Base-by-base conservation (phyloP, 2,888 invertebrate species). In the Drosophila barbarae region DNA sequence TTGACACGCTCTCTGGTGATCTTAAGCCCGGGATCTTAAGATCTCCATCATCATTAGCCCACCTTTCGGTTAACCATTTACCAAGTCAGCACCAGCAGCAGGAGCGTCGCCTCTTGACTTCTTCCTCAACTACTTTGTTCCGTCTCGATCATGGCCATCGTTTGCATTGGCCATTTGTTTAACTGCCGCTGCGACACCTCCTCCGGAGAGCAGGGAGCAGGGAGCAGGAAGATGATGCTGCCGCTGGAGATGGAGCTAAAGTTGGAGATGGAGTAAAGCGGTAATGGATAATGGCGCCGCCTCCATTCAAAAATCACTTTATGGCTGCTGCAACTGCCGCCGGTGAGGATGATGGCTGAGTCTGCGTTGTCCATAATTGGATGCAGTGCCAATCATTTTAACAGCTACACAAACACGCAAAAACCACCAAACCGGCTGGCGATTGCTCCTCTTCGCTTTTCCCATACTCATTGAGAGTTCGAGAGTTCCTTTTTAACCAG, bases 311-410 rank as follows among this genome's bases (percentile, higher is more conserved):
- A 68, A 78, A 78, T 81, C 77, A 78, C 77, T 79, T 77, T 72
- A 81, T 78, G 71, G 78, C 65, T 53, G 60, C 59, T 41, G 74
- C 39, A 26, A 13, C 47, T 39, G 59, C 46, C 30, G 46, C 18
- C 30, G 46, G 5, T 28, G 46, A 6, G 8, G 46, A 21, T 47
- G 46, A 47, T 15, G 30, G 30, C 52, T 44, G 42, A 36, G 51
- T 51, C 44, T 51, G 76, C 65, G 72, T 74, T 68, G 71, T 67
- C 73, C 79, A 77, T 80, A 80, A 80, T 80, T 80, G 82, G 77
- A 69, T 70, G 77, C 79, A 80, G 77, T 80, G 80, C 80, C 79
- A 80, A 80, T 80, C 79, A 80, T 80, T 80, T 80, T 80, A 80
- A 80, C 79, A 81, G 79, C 79, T 81, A 78, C 81, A 77, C 81